A percentile compares a stretch with the other conserved stretches of the same genome.
These are phyloP conservation scores for Oncopodura yosiiana DNA, from an alignment of 1,140 invertebrate species.

Conservation along the genomic window DNA sequence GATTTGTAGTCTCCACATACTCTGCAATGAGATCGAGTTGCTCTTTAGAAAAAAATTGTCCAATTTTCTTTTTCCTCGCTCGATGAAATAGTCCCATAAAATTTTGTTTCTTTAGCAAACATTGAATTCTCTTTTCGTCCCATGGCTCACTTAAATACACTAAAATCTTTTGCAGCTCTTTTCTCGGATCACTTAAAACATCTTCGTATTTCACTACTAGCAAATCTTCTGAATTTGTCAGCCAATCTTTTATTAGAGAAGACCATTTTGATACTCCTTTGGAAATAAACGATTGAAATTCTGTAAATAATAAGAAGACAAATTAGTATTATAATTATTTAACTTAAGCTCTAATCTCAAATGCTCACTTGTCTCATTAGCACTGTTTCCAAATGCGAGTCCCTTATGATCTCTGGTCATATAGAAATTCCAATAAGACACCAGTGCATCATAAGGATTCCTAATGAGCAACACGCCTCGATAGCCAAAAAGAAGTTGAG, in stretches of 20 bases:
- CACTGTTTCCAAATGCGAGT: conserved; percentile 8
- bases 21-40: conserved; percentile 21
- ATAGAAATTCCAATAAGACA: conserved; percentile 25
- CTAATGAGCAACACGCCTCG: conserved; percentile 30
- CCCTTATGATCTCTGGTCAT: conserved; percentile 19
- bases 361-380: conserved; percentile 14
- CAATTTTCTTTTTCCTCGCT: neutral
- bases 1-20: conserved; percentile 28
- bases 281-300: conserved; percentile 19
- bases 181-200: conserved; percentile 17
- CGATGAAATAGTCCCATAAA: conserved; percentile 28
- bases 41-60: neutral
- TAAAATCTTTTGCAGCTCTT: conserved; percentile 24
- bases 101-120: conserved; percentile 18
- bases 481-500: conserved; percentile 21
- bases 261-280: conserved; percentile 13
- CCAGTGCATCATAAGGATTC: conserved; percentile 30
- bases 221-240: conserved; percentile 27
- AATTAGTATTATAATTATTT: too few species aligned
- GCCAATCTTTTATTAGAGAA: conserved; percentile 24
- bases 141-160: conserved; percentile 21
- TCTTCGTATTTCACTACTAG: conserved; percentile 29
- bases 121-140: conserved; percentile 16
- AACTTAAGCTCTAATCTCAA: neutral
- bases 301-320: conserved; percentile 19